Base-by-base conservation (phyloP, 2,888 invertebrate genomes). In the Lasius fuliginosus region DNA sequence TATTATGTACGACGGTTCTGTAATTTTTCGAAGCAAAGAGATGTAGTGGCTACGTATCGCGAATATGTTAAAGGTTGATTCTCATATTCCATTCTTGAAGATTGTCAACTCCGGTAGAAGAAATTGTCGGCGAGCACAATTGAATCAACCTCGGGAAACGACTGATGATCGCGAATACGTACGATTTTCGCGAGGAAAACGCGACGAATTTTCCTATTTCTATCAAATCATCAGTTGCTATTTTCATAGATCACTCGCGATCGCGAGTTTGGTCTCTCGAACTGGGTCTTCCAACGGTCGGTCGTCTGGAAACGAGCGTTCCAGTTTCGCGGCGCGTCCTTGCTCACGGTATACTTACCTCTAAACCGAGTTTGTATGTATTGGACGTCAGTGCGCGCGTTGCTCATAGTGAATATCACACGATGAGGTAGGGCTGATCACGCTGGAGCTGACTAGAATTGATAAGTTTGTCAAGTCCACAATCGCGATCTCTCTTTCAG, bases 301-400 rank as follows among this genome's bases (percentile, higher is more conserved):
- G 42, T 86, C 82, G 74, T 36, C 82, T 88, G 85, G 85, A 85
- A 88, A 88, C 85, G 69, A 85, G 84, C 84, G 90, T 86, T 91
- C 91, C 65, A 91, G 87, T 91, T 91, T 88, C 85, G 84, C 62
- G 69, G n/a, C 84, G 89, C 90, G 90, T 90, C 91, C 91, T 92
- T 92, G 92, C 86, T 88, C 89, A 84, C 88, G 90, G 89, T 89
- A 90, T 69, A 91, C 91, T 92, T 89, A 90, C 88, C 88, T 87
- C 85, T 85, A 82, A 79, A 86, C 84, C 85, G 85, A 86, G 85
- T 82, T 82, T 84, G 68, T 84, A 30, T 40, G 73, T 75, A 58
- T 75, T 68, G 33, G 83, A 82, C 73, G 85, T 83, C 86, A 86
- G 67, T 67, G 82, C 81, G 82, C 82, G 73, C 87, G 87, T 73